Percentiles rank a stretch among this genome's conserved stretches.
Evolutionary conservation across 2,888 invertebrate species (phyloP).

Genomic region (Seira musarum): DNA sequence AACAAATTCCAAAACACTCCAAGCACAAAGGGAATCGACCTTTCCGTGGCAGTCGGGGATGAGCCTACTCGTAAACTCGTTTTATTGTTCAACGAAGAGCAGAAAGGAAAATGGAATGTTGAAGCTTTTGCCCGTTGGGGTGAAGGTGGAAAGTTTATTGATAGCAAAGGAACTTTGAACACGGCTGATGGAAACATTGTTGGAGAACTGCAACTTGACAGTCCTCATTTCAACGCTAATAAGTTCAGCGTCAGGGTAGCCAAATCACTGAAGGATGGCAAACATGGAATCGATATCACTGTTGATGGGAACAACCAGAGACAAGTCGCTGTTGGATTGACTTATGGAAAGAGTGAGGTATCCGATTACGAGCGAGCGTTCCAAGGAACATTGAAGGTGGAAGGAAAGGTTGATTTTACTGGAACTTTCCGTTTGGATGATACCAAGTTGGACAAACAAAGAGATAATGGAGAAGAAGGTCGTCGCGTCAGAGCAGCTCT

Average conservation of each 20-base stretch:
- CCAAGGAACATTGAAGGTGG: constrained; percentile 58
- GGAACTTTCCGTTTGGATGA: constrained; percentile 67
- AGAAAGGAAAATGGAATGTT: constrained; percentile 54
- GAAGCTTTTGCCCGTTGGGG: constrained; percentile 66
- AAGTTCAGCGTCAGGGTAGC: constrained; percentile 65
- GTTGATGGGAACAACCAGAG: constrained; percentile 62
- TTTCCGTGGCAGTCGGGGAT: constrained; percentile 49
- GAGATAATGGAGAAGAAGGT: constrained; percentile 67
- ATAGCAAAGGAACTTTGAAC: constrained; percentile 62
- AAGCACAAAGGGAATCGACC: constrained; percentile 62
- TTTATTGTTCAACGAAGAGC: constrained; percentile 44
- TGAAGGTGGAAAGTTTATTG: constrained; percentile 62
- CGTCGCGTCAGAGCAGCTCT: constrained; percentile 57
- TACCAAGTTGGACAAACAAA: constrained; percentile 49
- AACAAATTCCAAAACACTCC: constrained; percentile 65
- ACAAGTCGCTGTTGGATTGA: constrained; percentile 46
- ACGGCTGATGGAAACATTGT: constrained; percentile 55
- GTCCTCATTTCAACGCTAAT: constrained; percentile 64
- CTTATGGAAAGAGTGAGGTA: constrained; percentile 18
- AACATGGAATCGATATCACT: constrained; percentile 58
- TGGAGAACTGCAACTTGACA: constrained; percentile 65
- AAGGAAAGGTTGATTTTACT: constrained; percentile 50
- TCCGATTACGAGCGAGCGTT: constrained; percentile 62
- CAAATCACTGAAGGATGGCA: constrained; percentile 61
- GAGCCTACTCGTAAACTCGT: constrained; percentile 55